A percentile compares a stretch with the other conserved stretches of the same genome.
phyloP scores from a whole-genome alignment of 53 echinoderm and acorn worm species.

The Holothuria leucospilota region DNA sequence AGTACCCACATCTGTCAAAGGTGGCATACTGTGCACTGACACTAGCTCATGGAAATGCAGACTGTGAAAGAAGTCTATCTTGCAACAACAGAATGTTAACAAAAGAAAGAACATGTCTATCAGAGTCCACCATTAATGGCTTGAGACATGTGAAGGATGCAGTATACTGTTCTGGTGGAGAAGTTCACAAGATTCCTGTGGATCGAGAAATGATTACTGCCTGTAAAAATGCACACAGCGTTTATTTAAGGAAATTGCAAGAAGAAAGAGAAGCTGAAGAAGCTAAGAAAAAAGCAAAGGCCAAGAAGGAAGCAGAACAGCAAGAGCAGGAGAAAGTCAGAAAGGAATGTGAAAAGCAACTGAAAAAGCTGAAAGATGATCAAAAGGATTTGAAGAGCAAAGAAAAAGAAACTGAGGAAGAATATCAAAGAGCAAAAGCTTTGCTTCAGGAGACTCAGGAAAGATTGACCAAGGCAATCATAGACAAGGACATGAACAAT shows the following conservation, averaged over 20 bases:
- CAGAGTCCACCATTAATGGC: slow-evolving; percentile 16
- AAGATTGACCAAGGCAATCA: background rate
- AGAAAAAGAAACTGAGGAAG: too few relatives aligned
- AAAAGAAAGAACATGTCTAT: slow-evolving; percentile 1
- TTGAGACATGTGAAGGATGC: slow-evolving; percentile 18
- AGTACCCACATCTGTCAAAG: background rate
- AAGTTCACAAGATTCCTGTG: background rate
- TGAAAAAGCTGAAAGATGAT: too few relatives aligned
- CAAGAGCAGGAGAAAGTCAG: background rate
- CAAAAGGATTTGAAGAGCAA: too few relatives aligned
- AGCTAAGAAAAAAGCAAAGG: background rate
- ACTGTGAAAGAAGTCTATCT: background rate
- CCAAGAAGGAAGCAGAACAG: background rate
- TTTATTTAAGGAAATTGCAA: too few relatives aligned
- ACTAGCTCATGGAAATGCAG: slow-evolving; percentile 39
- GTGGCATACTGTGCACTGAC: background rate
- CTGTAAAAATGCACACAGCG: too few relatives aligned
- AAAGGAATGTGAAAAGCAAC: too few relatives aligned
- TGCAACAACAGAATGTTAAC: slow-evolving; percentile 20
- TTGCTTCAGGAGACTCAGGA: background rate
- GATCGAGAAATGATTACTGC: too few relatives aligned
- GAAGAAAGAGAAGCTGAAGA: too few relatives aligned
- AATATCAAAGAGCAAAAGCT: too few relatives aligned
- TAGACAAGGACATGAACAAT: background rate
- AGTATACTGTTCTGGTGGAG: background rate